These are phyloP conservation scores for Paramormyrops hopkinsi DNA, from an alignment of 2,797 vertebrate genomes.

Conservation along the genomic window DNA sequence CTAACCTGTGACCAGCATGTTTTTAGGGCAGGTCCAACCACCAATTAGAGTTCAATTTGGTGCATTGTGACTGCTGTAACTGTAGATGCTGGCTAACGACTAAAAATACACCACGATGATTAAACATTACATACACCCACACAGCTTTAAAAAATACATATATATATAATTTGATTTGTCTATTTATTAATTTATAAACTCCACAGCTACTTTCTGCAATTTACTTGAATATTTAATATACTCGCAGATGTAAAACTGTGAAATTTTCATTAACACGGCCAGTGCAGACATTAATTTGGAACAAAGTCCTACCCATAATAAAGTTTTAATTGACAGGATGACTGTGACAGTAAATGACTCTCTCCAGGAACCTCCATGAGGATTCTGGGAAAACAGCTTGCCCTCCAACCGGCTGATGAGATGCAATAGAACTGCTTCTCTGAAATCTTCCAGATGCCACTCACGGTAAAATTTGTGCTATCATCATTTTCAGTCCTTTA, in stretches of 20 bases:
- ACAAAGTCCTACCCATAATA: conserved; percentile 11
- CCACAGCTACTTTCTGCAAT: conserved; percentile 43
- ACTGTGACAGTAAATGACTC: conserved; percentile 8
- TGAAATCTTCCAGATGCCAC: background rate
- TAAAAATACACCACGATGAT: background rate
- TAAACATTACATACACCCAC: conserved; percentile 39
- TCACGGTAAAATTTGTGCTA: background rate
- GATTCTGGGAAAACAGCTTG: background rate
- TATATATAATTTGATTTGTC: conserved; percentile 42
- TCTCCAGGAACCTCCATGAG: background rate
- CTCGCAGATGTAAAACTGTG: conserved; percentile 33
- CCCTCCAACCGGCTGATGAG: background rate
- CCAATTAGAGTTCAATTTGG: background rate
- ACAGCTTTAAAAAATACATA: conserved; percentile 25
- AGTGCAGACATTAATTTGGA: conserved; percentile 9
- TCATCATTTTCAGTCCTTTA: background rate
- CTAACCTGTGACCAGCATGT: background rate
- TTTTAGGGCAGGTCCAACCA: background rate
- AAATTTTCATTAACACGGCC: conserved; percentile 41
- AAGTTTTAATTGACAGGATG: conserved; percentile 24
- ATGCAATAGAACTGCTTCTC: background rate
- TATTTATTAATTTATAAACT: conserved; percentile 56
- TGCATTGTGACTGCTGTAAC: background rate
- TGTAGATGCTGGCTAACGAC: background rate
- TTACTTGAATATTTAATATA: conserved; percentile 39